Evolutionary conservation across 2,888 invertebrate species (phyloP), one percentile per base, ranked within the genome.

Genomic region (Drosophila hawaiiensis): DNA sequence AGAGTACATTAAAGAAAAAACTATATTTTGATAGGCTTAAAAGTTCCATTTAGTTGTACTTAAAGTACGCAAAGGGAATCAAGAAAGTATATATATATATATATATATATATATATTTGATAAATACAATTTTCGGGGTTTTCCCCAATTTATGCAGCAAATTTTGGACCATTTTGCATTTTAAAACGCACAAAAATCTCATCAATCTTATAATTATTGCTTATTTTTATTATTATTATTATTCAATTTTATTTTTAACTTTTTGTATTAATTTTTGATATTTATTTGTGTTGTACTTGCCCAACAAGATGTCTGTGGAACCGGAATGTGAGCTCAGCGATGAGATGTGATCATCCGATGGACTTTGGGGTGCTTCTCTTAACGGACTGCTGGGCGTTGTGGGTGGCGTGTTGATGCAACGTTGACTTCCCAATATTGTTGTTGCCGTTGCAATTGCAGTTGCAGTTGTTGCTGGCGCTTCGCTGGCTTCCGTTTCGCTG

Each of bases 281-380:
- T 16, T 4, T 31, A 29, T 41, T 22, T 19, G 10, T 47, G 31
- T 58, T 12, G 10, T 47, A 79, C 91, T 91, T 78, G 93, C 93
- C 93, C 82, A 92, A 89, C 78, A 91, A 82, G 41, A 92, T 91
- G 83, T 93, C 93, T 86, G 92, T 93, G 65, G 92, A 93, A 73
- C 84, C 91, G 63, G 92, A 87, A 68, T 84, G 87, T 66, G 93
- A 93, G 78, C 93, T 93, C 68, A 93, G 82, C 73, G 93, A 93
- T 59, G 87, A 87, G 76, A 92, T 90, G 66, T 93, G 93, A 59
- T 92, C 93, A 79, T 93, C 93, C 52, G 84, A 84, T 63, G 93
- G 93, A 83, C 93, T 93, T 62, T 93, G 93, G 6, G 92, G 90
- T 64, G 92, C 90, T 59, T 86, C 91, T 58, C 81, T 68, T 68